These are phyloP conservation scores for Venturia canescens DNA, from an alignment of 1,140 invertebrate genomes.

Conservation along the genomic window DNA sequence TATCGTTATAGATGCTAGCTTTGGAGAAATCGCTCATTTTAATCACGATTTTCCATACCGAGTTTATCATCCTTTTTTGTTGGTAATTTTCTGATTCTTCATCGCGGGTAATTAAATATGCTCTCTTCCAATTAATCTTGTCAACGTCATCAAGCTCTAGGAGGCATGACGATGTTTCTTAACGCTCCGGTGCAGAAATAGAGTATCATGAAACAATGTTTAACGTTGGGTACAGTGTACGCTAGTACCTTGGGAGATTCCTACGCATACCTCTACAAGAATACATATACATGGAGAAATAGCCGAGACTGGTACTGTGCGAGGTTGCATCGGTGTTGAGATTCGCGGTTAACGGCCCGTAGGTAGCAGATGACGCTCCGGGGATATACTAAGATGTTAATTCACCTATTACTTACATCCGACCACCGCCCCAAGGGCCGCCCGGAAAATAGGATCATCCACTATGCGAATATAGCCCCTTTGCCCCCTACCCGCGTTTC, in stretches of 20 bases:
- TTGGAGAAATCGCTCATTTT: too few species aligned
- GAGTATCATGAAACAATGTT: slow-evolving; percentile 24
- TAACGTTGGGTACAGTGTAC: background rate
- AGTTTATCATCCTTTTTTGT: too few species aligned
- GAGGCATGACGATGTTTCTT: background rate
- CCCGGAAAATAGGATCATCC: slow-evolving; percentile 52
- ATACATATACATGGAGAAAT: background rate
- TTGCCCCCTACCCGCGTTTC: background rate
- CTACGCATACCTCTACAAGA: background rate
- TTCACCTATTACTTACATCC: slow-evolving; percentile 73
- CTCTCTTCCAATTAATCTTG: background rate
- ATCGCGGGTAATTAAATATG: background rate
- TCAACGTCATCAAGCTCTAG: background rate
- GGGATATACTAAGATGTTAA: slow-evolving; percentile 74
- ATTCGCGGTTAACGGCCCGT: slow-evolving; percentile 61
- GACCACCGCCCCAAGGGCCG: slow-evolving; percentile 54
- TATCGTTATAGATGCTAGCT: too few species aligned
- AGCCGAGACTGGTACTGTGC: slow-evolving; percentile 44
- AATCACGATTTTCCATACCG: background rate
- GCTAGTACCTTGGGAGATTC: slow-evolving; percentile 20
- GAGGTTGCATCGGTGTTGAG: slow-evolving; percentile 53
- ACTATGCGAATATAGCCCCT: background rate
- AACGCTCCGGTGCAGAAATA: slow-evolving; percentile 16
- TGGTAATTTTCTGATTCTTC: background rate
- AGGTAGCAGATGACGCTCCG: slow-evolving; percentile 73